Conservation (phyloP, 1,140 invertebrate species). For the Harpegnathos saltator region DNA sequence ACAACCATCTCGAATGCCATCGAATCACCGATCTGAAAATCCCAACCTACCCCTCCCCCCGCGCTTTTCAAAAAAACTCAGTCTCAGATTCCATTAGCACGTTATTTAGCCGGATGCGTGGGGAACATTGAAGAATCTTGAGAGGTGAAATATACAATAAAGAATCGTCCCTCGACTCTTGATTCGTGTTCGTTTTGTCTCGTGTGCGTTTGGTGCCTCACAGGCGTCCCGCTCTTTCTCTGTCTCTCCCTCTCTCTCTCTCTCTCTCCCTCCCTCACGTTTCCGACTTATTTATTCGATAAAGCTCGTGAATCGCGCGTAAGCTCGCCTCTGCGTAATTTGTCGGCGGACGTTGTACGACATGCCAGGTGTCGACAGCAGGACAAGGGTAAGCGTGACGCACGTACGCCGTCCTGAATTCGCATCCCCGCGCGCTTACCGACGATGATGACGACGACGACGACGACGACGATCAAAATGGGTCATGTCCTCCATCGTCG, state of each 20-base stretch:
- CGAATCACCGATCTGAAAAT: no score
- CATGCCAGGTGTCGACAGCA: slow-evolving; percentile 13
- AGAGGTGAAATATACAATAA: no score
- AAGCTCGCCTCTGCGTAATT: slow-evolving; percentile 22
- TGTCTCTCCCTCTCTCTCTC: slow-evolving; percentile 8
- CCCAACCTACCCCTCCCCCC: no score
- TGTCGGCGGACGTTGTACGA: slow-evolving; percentile 5
- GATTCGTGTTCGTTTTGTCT: no score
- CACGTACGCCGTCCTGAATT: slow-evolving; percentile 69
- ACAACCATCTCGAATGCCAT: no score
- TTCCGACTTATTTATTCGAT: not conserved
- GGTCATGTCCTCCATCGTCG: slow-evolving; percentile 68
- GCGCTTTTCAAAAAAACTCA: no score
- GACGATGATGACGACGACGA: not conserved
- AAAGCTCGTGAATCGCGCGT: slow-evolving; percentile 13
- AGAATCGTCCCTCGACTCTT: no score
- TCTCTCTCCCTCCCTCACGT: not conserved
- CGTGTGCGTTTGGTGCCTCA: no score
- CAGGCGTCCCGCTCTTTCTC: not conserved
- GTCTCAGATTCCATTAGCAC: no score
- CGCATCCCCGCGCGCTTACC: slow-evolving; percentile 59
- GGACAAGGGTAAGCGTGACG: slow-evolving; percentile 34
- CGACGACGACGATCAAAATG: slow-evolving; percentile 56
- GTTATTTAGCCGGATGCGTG: no score
- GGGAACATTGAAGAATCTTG: no score